Percentiles rank a stretch among this genome's conserved stretches.
Conservation (phyloP, 2,888 invertebrate species). For the Zootermopsis nevadensis region DNA sequence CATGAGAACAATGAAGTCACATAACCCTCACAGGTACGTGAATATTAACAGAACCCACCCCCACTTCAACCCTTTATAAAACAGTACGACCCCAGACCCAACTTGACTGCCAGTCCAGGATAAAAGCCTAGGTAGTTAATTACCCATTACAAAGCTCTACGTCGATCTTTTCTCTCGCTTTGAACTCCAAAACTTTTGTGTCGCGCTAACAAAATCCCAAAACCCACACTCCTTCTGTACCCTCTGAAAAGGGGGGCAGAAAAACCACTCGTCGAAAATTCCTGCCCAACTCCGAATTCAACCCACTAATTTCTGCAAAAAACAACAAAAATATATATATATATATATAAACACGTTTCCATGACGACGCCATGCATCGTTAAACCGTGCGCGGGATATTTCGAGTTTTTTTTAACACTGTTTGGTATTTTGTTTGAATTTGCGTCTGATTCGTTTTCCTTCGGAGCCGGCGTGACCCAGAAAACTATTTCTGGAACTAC, state of each 20-base stretch:
- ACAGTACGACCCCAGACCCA: not conserved
- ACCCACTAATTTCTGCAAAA: not conserved
- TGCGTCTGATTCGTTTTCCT: not conserved
- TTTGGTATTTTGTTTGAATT: not conserved
- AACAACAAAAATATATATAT: not conserved
- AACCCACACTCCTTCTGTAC: not conserved
- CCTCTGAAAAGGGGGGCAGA: not conserved
- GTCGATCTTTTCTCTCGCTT: slow-evolving; percentile 37
- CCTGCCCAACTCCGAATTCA: not conserved
- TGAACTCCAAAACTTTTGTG: slow-evolving; percentile 39
- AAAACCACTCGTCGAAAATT: not conserved
- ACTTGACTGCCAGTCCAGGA: slow-evolving; percentile 13
- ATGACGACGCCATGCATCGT: not conserved
- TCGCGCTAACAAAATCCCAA: slow-evolving; percentile 1
- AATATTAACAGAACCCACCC: slow-evolving; percentile 21
- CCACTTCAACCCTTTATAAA: slow-evolving; percentile 8
- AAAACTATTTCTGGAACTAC: not conserved
- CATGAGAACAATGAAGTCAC: slow-evolving; percentile 22
- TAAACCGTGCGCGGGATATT: not conserved
- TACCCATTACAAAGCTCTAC: slow-evolving; percentile 33
- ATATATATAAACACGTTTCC: not conserved
- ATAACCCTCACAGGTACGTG: slow-evolving; percentile 26
- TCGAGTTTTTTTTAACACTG: not conserved
- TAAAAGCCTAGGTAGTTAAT: slow-evolving; percentile 25
- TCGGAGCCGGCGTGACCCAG: not conserved